Base-by-base conservation (phyloP, 2,797 vertebrate species). In the Sarcoramphus papa region DNA sequence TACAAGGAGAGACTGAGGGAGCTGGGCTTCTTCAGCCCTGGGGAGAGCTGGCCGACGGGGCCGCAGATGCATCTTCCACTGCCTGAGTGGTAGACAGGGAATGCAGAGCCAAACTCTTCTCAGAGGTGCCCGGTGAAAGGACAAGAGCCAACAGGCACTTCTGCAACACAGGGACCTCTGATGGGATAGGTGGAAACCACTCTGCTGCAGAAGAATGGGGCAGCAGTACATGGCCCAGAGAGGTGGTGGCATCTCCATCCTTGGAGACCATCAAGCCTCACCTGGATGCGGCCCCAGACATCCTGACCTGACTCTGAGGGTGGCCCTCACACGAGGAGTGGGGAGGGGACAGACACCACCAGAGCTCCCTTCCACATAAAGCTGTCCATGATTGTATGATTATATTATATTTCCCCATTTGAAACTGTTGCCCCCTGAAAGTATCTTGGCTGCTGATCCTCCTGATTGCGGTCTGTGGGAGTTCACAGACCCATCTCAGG, bases 401-500 rank as follows among this genome's bases (percentile, higher is more conserved):
- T 43, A 5, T 48, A 48, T 59, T 45, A 2, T 37, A 57, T 60
- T 76, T 64, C n/a, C 21, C 10, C 12, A 14, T 51, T 81, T 70
- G n/a, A 65, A 77, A 53, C 37, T 35, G 51, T 25, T 86, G 41
- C 8, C 41, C 60, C 3, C 12, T 48, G 56, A 67, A 86, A 70
- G 47, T 18, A n/a, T 7, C 5, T 2, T 35, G 31, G 41, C 64
- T 89, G 20, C 15, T 20, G 68, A 83, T 57, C 16, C 25, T 30
- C 12, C 25, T 27, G 17, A 28, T 53, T 53, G 23, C 0, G 0
- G 2, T 37, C 59, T 69, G 12, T 69, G 28, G 27, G 57, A 64
- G 27, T 60, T 83, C 77, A 73, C 23, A 74, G 51, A 70, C 37
- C 28, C 28, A 12, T 37, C 28, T 62, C 59, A 57, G 59, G 21